phyloP scores from a whole-genome alignment of 2,113 vertebrate species.

The Lipophrys pholis region DNA sequence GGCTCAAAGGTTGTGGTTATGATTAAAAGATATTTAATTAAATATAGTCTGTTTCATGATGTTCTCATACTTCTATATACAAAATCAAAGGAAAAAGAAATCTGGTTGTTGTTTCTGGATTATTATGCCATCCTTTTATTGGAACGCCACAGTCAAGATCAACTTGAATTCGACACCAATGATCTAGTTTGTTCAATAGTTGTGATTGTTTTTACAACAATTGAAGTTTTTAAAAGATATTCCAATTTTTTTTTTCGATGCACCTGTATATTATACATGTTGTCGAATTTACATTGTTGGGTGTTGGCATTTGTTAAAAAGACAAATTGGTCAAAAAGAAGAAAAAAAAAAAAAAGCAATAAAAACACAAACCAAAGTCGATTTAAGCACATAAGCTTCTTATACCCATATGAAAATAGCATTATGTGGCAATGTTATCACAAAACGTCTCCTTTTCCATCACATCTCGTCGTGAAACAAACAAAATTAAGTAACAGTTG shows the following conservation, averaged over 20 bases:
- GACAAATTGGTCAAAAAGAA: neutral
- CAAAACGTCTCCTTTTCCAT: slow-evolving; percentile 57
- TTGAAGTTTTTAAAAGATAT: too few relatives aligned
- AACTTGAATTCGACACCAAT: too few relatives aligned
- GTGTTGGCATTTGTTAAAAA: neutral
- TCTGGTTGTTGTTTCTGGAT: too few relatives aligned
- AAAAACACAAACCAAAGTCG: slow-evolving; percentile 48
- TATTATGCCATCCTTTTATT: too few relatives aligned
- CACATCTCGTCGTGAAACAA: slow-evolving; percentile 49
- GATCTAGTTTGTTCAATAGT: too few relatives aligned
- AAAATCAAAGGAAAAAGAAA: too few relatives aligned
- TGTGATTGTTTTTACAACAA: too few relatives aligned
- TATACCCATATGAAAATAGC: slow-evolving; percentile 75
- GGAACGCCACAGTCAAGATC: too few relatives aligned
- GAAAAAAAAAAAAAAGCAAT: slow-evolving; percentile 5
- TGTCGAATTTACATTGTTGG: neutral
- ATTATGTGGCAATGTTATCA: slow-evolving; percentile 71
- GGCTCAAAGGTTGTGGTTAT: too few relatives aligned
- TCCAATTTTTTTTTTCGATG: neutral
- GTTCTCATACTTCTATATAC: too few relatives aligned
- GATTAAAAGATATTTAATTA: too few relatives aligned
- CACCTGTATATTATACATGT: neutral
- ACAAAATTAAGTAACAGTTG: slow-evolving; percentile 68
- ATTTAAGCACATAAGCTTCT: slow-evolving; percentile 66
- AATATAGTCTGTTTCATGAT: too few relatives aligned